Evolutionary conservation across 2,888 invertebrate genomes (phyloP).

Genomic region (Norana najaformis): DNA sequence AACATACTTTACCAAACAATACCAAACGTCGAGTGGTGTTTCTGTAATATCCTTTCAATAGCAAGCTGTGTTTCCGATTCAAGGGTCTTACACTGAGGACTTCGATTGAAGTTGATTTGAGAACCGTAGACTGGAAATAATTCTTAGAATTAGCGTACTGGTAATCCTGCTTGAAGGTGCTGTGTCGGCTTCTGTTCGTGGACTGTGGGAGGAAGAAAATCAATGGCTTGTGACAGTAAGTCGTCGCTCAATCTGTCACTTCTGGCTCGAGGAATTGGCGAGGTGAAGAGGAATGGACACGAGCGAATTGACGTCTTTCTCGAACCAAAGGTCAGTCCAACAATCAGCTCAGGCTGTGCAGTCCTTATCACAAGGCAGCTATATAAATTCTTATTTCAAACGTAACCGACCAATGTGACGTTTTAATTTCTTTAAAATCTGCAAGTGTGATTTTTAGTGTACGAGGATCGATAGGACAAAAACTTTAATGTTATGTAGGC

Average conservation of each 20-base stretch:
- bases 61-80: not conserved
- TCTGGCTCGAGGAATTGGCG: conserved; percentile 58
- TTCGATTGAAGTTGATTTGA: conserved; percentile 5
- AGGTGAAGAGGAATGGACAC: conserved; percentile 56
- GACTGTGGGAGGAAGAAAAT: not conserved
- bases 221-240: not conserved
- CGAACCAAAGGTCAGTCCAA: conserved; percentile 56
- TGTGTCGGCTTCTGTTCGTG: not conserved
- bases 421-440: not conserved
- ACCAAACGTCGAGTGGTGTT: not conserved
- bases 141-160: not conserved
- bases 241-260: conserved; percentile 55
- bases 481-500: not conserved
- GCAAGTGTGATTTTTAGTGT: not conserved
- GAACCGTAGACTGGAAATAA: not conserved
- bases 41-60: not conserved
- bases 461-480: not conserved
- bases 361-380: not conserved
- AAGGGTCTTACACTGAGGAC: not conserved
- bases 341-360: not conserved
- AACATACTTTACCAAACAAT: not conserved
- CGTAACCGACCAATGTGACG: not conserved
- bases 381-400: not conserved
- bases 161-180: not conserved
- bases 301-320: conserved; percentile 58